A percentile compares a stretch with the other conserved stretches of the same genome.
These are phyloP conservation scores for Palloptera scutellata DNA, from an alignment of 2,888 invertebrate species.

Conservation along the genomic window DNA sequence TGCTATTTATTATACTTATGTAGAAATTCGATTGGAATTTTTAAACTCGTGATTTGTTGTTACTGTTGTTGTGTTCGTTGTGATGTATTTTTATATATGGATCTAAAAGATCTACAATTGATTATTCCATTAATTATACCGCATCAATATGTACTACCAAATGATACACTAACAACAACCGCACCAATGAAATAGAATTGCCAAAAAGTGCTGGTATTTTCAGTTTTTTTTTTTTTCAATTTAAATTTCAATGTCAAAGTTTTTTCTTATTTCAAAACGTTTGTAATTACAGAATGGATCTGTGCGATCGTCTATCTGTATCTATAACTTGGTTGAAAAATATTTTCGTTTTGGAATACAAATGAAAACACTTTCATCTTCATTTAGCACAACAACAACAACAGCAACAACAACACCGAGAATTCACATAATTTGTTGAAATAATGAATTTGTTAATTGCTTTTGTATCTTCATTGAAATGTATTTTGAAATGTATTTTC, in stretches of 20 bases:
- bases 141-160: background rate
- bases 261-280: slow-evolving; percentile 2
- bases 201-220: slow-evolving; percentile 13
- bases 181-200: slow-evolving; percentile 13
- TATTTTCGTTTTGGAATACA: slow-evolving; percentile 7
- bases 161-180: slow-evolving; percentile 22
- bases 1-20: slow-evolving; percentile 16
- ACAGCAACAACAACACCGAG: slow-evolving; percentile 11
- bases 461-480: slow-evolving; percentile 3
- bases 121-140: background rate
- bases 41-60: background rate
- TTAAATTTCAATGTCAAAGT: slow-evolving; percentile 37
- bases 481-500: background rate
- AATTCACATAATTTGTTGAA: slow-evolving; percentile 3
- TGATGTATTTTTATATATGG: background rate
- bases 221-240: slow-evolving; percentile 29
- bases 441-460: background rate
- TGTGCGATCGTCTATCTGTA: slow-evolving; percentile 24
- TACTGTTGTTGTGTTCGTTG: background rate
- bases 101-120: background rate
- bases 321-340: slow-evolving; percentile 23
- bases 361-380: slow-evolving; percentile 28
- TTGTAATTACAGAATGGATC: slow-evolving; percentile 7
- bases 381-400: slow-evolving; percentile 2
- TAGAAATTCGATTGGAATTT: slow-evolving; percentile 10